These are phyloP conservation scores for Drosophila heteroneura DNA, from an alignment of 2,888 invertebrate genomes.

Conservation along the genomic window DNA sequence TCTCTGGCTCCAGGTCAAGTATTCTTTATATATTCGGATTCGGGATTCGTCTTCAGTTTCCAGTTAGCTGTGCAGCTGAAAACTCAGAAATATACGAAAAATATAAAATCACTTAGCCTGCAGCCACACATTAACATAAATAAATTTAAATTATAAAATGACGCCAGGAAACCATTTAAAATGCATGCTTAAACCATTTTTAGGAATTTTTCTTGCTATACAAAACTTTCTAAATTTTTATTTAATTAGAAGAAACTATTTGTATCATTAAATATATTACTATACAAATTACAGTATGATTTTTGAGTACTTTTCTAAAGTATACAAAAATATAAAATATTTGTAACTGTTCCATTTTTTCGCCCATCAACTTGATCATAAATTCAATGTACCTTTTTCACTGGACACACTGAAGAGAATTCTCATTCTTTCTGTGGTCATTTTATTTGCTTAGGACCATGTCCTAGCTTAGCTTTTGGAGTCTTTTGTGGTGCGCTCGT, in stretches of 20 bases:
- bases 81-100: neutral
- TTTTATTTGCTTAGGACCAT: conserved; percentile 70
- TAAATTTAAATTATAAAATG: neutral
- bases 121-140: neutral
- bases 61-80: neutral
- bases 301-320: neutral
- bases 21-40: neutral
- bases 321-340: neutral
- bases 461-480: conserved; percentile 38
- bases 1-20: neutral
- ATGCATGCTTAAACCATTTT: neutral
- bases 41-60: accelerated
- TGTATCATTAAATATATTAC: neutral
- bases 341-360: neutral
- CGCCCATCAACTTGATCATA: neutral
- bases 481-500: conserved; percentile 50
- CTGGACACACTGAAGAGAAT: conserved; percentile 22
- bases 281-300: neutral
- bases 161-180: neutral
- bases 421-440: conserved; percentile 36
- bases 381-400: neutral
- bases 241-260: neutral
- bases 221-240: neutral
- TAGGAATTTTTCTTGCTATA: neutral
- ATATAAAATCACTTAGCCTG: neutral